A percentile compares a stretch with the other conserved stretches of the same genome.
Evolutionary conservation across 2,113 vertebrate species (phyloP).

Genomic region (Azemiops feae): DNA sequence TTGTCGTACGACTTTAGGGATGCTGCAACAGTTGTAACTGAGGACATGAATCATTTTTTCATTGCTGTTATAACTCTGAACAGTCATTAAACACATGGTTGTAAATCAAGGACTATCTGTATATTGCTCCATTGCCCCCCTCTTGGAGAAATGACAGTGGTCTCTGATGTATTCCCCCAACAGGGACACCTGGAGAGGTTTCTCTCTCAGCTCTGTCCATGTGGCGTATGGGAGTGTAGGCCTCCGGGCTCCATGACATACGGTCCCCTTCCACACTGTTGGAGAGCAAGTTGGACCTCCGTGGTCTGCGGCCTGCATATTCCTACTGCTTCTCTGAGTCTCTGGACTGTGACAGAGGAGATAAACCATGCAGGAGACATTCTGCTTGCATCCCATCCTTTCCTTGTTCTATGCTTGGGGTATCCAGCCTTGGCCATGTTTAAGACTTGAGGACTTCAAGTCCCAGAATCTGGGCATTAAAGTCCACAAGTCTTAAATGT

Average conservation of each 20-base stretch:
- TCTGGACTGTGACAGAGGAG: slow-evolving; percentile 72
- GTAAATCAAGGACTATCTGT: not conserved
- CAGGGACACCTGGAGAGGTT: slow-evolving; percentile 64
- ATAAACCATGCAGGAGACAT: slow-evolving; percentile 69
- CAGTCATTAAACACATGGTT: no score
- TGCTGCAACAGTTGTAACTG: no score
- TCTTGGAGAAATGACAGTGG: not conserved
- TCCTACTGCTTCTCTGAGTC: slow-evolving; percentile 80
- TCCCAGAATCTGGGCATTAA: no score
- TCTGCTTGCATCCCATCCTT: not conserved
- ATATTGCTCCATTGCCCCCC: not conserved
- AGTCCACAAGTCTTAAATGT: no score
- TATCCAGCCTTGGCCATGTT: not conserved
- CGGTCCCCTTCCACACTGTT: slow-evolving; percentile 74
- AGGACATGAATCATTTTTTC: no score
- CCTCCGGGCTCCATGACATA: slow-evolving; percentile 69
- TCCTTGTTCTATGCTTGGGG: not conserved
- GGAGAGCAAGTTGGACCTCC: slow-evolving; percentile 64
- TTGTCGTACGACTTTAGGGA: no score
- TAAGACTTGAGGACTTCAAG: not conserved
- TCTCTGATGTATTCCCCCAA: slow-evolving; percentile 25
- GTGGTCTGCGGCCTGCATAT: slow-evolving; percentile 7
- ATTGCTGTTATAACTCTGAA: no score
- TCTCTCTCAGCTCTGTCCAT: slow-evolving; percentile 78
- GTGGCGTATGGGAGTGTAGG: slow-evolving; percentile 77